Evolutionary conservation across 2,113 vertebrate species (phyloP).

Genomic region (Colinus virginianus): DNA sequence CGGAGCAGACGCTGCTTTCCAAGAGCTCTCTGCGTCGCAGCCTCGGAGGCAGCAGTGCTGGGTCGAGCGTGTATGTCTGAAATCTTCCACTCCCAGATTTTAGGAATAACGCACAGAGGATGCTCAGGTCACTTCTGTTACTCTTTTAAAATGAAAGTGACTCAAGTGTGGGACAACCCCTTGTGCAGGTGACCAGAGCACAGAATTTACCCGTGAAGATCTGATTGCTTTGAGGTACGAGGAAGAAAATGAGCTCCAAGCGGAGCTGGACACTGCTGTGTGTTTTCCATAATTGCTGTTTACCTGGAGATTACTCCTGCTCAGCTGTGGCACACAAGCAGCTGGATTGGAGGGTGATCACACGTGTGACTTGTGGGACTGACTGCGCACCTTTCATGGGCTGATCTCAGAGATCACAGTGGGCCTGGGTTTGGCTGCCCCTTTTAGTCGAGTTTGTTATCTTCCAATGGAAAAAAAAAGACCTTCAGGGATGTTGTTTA

Average conservation of each 20-base stretch:
- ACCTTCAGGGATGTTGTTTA: neutral
- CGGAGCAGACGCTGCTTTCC: neutral
- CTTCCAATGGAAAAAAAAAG: neutral
- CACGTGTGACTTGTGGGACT: neutral
- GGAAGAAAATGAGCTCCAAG: neutral
- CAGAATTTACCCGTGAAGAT: neutral
- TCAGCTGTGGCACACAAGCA: neutral
- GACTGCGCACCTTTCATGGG: neutral
- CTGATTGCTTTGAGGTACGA: neutral
- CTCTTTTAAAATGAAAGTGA: neutral
- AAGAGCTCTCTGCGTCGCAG: fast-evolving
- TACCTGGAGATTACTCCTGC: neutral
- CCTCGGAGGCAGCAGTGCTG: neutral
- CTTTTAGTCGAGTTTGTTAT: neutral
- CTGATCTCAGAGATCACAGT: neutral
- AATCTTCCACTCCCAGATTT: neutral
- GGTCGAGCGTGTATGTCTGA: fast-evolving
- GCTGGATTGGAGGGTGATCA: neutral
- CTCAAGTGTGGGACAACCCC: neutral
- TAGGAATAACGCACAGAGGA: neutral
- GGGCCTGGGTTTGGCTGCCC: neutral
- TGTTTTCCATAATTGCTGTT: neutral
- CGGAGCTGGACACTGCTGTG: neutral
- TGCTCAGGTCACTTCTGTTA: neutral
- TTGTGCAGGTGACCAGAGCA: neutral